Percentiles rank a stretch among this genome's conserved stretches.
Evolutionary conservation across 2,888 invertebrate species (phyloP).

Genomic region (Volucella bombylans): DNA sequence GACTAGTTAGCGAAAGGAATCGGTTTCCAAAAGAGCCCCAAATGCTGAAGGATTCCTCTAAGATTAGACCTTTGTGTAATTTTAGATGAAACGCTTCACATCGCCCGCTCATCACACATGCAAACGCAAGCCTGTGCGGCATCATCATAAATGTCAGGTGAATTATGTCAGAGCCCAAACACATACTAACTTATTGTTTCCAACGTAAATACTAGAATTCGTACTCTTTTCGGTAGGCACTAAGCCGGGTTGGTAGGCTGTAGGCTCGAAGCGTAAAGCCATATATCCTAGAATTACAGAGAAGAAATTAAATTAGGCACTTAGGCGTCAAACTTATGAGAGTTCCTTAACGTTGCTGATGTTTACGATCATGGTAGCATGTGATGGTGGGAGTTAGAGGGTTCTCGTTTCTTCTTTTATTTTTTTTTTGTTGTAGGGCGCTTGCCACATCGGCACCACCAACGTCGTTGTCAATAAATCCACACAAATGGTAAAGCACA

Average conservation of each 20-base stretch:
- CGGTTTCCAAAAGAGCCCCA: not conserved
- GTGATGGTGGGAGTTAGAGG: not conserved
- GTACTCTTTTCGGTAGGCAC: not conserved
- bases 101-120: conserved; percentile 20
- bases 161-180: conserved; percentile 45
- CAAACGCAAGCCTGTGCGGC: conserved; percentile 10
- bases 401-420: not conserved
- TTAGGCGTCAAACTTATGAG: conserved; percentile 67
- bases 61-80: conserved; percentile 2
- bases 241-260: conserved; percentile 4
- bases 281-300: conserved; percentile 60
- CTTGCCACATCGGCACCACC: conserved; percentile 25
- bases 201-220: not conserved
- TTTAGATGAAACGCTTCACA: conserved; percentile 43
- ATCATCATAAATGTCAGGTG: conserved; percentile 67
- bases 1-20: conserved; percentile 15
- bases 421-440: conserved; percentile 4
- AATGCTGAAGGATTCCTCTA: not conserved
- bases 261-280: conserved; percentile 21
- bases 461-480: conserved; percentile 62
- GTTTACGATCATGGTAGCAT: conserved; percentile 43
- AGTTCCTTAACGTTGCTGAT: conserved; percentile 52
- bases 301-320: conserved; percentile 72
- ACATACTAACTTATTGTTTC: conserved; percentile 33
- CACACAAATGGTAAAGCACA: conserved; percentile 50